Evolutionary conservation across 2,888 invertebrate species (phyloP).

Genomic region (Autographa gamma): DNA sequence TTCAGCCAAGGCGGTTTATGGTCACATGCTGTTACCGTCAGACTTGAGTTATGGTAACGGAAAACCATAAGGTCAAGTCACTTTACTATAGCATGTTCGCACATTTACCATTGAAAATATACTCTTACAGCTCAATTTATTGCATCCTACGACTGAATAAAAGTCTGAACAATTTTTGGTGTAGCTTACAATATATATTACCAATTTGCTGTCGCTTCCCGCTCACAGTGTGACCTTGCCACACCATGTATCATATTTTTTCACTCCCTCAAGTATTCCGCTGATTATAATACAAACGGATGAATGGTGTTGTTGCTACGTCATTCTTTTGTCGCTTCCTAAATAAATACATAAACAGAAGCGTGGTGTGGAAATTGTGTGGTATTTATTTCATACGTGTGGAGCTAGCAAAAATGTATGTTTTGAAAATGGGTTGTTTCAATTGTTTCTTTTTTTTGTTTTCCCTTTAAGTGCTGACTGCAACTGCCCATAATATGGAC

Average conservation of each 20-base stretch:
- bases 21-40: not conserved
- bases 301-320: conserved; percentile 34
- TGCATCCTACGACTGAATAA: no score
- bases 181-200: no score
- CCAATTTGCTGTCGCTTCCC: not conserved
- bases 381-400: not conserved
- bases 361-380: not conserved
- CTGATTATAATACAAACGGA: conserved; percentile 51
- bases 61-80: not conserved
- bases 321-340: conserved; percentile 14
- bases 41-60: conserved; percentile 4
- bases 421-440: no score
- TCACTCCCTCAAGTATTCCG: conserved; percentile 33
- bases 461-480: not conserved
- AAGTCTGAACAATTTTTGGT: no score
- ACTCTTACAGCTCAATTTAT: no score
- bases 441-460: not conserved
- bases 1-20: not conserved
- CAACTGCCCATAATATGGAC: not conserved
- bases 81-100: not conserved
- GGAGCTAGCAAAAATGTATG: not conserved
- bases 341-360: conserved; percentile 11
- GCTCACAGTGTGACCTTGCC: conserved; percentile 9
- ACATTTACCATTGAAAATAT: no score
- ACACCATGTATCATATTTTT: conserved; percentile 41